phyloP scores from a whole-genome alignment of 2,888 invertebrate genomes.

The Neelides folsomi region DNA sequence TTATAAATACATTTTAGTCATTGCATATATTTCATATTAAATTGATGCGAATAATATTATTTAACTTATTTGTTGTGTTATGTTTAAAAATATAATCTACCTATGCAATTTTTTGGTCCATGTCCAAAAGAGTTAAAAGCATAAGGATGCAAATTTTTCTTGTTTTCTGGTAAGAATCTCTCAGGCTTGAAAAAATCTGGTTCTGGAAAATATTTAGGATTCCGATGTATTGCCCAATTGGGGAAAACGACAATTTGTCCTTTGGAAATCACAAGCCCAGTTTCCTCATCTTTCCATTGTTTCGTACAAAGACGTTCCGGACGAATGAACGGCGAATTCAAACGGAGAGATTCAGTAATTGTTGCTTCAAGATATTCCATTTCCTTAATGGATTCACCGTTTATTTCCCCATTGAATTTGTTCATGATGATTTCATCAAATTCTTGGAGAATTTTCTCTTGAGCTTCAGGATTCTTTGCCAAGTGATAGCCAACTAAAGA shows the following conservation, averaged over 20 bases:
- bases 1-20: too few relatives aligned
- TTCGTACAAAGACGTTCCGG: slow-evolving; percentile 25
- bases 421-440: slow-evolving; percentile 15
- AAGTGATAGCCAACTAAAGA: slow-evolving; percentile 15
- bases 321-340: slow-evolving; percentile 22
- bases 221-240: slow-evolving; percentile 23
- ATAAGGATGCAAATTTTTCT: slow-evolving; percentile 18
- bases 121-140: slow-evolving; percentile 19
- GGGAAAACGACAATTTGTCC: slow-evolving; percentile 18
- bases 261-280: slow-evolving; percentile 5
- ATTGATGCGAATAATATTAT: too few relatives aligned
- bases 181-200: slow-evolving; percentile 15
- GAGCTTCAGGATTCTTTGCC: slow-evolving; percentile 16
- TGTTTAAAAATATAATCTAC: too few relatives aligned
- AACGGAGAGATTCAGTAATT: slow-evolving; percentile 18
- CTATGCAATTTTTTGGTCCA: slow-evolving; percentile 22
- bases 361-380: slow-evolving; percentile 21
- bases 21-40: too few relatives aligned
- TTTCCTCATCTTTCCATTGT: slow-evolving; percentile 22
- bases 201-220: slow-evolving; percentile 19
- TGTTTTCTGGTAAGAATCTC: slow-evolving; percentile 22
- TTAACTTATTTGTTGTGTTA: too few relatives aligned
- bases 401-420: slow-evolving; percentile 18
- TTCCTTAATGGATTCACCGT: slow-evolving; percentile 20
- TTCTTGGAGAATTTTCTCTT: slow-evolving; percentile 17